phyloP scores from a whole-genome alignment of 2,797 vertebrate species.

The Austrolebias charrua region DNA sequence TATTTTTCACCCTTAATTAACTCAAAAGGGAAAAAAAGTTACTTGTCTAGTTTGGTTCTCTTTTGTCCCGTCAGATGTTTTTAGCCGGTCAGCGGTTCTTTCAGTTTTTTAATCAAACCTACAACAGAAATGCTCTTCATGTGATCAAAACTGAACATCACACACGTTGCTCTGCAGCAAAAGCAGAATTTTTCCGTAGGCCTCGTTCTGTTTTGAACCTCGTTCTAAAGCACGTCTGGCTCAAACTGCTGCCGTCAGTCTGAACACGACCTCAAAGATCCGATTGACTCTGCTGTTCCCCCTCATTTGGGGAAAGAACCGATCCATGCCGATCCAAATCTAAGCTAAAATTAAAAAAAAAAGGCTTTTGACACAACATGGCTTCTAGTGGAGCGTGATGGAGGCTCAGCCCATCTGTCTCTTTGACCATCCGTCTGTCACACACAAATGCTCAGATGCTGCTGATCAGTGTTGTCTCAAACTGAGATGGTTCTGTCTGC shows the following conservation, averaged over 20 bases:
- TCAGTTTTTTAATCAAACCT: too few relatives aligned
- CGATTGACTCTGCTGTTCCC: conserved; percentile 14
- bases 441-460: conserved; percentile 10
- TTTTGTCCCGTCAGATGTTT: too few relatives aligned
- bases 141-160: background rate
- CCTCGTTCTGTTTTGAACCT: background rate
- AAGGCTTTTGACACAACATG: conserved; percentile 5
- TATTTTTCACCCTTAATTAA: too few relatives aligned
- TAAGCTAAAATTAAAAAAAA: background rate
- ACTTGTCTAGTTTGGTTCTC: too few relatives aligned
- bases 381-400: conserved; percentile 6
- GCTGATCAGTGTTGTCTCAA: conserved; percentile 18
- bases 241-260: conserved; percentile 4
- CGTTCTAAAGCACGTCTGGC: background rate
- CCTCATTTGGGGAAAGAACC: background rate
- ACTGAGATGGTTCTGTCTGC: conserved; percentile 12
- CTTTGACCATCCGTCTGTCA: conserved; percentile 18
- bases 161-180: conserved; percentile 1
- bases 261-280: conserved; percentile 1
- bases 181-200: background rate
- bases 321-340: background rate
- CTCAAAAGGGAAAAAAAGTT: too few relatives aligned
- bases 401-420: conserved; percentile 18
- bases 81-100: too few relatives aligned
- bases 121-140: background rate